Evolutionary conservation across 2,113 vertebrate genomes (phyloP).

Genomic region (Pipa parva): DNA sequence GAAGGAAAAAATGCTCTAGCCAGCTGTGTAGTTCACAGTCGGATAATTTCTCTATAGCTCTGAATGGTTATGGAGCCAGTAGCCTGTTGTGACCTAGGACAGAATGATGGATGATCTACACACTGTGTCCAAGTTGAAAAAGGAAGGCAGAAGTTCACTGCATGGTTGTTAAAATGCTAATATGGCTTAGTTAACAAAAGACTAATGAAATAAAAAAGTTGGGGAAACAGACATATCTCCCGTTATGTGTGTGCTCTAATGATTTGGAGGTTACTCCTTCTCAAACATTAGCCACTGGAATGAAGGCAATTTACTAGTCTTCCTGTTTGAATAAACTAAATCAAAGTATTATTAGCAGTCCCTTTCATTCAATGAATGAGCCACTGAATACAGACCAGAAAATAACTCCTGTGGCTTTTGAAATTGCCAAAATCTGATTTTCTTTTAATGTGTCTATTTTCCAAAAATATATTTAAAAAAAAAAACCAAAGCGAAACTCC

Average conservation of each 20-base stretch:
- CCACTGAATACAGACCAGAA: not conserved
- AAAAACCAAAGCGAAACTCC: conserved; percentile 56
- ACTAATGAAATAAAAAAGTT: conserved; percentile 54
- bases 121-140: conserved; percentile 59
- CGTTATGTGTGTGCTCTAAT: conserved; percentile 35
- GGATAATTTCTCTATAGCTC: conserved; percentile 66
- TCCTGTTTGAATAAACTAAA: conserved; percentile 43
- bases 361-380: conserved; percentile 19
- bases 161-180: conserved; percentile 80
- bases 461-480: conserved; percentile 24
- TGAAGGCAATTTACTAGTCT: conserved; percentile 39
- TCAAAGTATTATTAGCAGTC: conserved; percentile 39
- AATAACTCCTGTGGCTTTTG: conserved; percentile 15
- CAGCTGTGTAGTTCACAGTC: conserved; percentile 81
- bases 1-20: conserved; percentile 69
- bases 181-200: conserved; percentile 68
- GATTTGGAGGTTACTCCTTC: conserved; percentile 47
- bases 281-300: conserved; percentile 46
- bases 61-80: conserved; percentile 66
- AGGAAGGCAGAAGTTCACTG: conserved; percentile 76
- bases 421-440: conserved; percentile 41
- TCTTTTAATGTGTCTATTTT: conserved; percentile 50
- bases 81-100: conserved; percentile 75
- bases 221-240: conserved; percentile 51
- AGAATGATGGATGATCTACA: conserved; percentile 75